Base-by-base conservation (phyloP, 2,888 invertebrate species). In the Scrobipalpa costella region DNA sequence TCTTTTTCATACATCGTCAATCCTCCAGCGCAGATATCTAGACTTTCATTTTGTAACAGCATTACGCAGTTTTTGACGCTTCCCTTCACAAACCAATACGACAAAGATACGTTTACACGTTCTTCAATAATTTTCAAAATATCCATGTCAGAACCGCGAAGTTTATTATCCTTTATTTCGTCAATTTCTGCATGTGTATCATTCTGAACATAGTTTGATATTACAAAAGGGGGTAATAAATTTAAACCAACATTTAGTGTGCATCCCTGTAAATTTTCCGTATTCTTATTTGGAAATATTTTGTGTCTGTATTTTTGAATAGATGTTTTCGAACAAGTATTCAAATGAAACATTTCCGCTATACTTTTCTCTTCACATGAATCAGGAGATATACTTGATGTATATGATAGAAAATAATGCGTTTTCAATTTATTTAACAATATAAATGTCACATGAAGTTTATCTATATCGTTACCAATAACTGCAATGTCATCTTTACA, bases 21-120 rank as follows among this genome's bases (percentile, higher is more conserved):
- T 17, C 50, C 50, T 1, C 50, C 50, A 21, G 50, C 50, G 21
- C 50, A 50, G 6, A 50, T 11, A 50, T 50, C 50, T 6, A 50
- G 19, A 50, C 50, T 50, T 9, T 11, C 19, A 21, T 50, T 50
- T 7, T 21, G 19, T 21, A 50, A 11, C 19, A 21, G 9, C 17
- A 21, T 2, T 21, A 17, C 17, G 11, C 50, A 50, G 11, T 9
- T 21, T 5, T 19, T 50, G 7, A 5, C 5, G 21, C 11, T 9
- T 21, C 11, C 19, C 3, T 1, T 21, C 11, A 50, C 3, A 17
- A 17, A 17, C 17, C 19, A 9, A 50, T 19, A 50, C 11, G 11
- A 21, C 2, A 50, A 50, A 50, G 21, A 21, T 9, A 11, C 21
- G 21, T 50, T 50, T 9, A 17, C 19, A 19, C 19, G 19, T 11